Evolutionary conservation across 1,140 invertebrate genomes (phyloP).

Genomic region (Dendroctonus valens): DNA sequence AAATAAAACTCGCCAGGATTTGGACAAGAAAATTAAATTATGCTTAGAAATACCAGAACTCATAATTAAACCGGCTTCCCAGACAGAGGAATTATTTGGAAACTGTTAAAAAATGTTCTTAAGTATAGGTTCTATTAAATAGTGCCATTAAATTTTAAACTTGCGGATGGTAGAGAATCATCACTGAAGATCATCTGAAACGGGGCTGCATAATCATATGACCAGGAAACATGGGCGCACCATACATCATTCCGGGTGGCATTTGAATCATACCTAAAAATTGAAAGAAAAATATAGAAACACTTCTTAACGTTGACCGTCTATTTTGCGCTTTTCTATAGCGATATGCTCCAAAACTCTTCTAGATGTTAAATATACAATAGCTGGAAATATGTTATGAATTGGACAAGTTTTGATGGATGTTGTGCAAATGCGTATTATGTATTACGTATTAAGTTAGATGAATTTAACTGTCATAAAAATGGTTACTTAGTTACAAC

Average conservation of each 20-base stretch:
- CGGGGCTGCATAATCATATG: slow-evolving; percentile 71
- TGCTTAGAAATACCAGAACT: too few species aligned
- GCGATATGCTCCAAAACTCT: slow-evolving; percentile 30
- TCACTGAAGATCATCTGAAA: slow-evolving; percentile 72
- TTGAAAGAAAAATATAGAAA: slow-evolving; percentile 4
- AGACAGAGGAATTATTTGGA: too few species aligned
- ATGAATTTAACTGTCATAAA: too few species aligned
- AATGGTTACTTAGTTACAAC: too few species aligned
- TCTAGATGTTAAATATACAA: slow-evolving; percentile 16
- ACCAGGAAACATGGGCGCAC: slow-evolving; percentile 63
- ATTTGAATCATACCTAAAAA: slow-evolving; percentile 64
- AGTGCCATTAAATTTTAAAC: slow-evolving; percentile 40
- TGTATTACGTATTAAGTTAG: too few species aligned
- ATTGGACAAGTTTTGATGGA: not conserved
- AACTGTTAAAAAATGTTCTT: too few species aligned
- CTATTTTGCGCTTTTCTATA: slow-evolving; percentile 20
- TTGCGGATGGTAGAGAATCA: slow-evolving; percentile 49
- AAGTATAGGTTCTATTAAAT: not conserved
- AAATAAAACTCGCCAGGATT: too few species aligned
- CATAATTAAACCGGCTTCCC: too few species aligned
- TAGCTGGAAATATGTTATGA: slow-evolving; percentile 12
- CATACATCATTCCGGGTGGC: slow-evolving; percentile 66
- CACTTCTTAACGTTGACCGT: not conserved
- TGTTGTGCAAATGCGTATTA: too few species aligned
- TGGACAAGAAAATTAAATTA: too few species aligned